Conservation (phyloP, 2,888 invertebrate species). For the Drosophila sordidapex region DNA sequence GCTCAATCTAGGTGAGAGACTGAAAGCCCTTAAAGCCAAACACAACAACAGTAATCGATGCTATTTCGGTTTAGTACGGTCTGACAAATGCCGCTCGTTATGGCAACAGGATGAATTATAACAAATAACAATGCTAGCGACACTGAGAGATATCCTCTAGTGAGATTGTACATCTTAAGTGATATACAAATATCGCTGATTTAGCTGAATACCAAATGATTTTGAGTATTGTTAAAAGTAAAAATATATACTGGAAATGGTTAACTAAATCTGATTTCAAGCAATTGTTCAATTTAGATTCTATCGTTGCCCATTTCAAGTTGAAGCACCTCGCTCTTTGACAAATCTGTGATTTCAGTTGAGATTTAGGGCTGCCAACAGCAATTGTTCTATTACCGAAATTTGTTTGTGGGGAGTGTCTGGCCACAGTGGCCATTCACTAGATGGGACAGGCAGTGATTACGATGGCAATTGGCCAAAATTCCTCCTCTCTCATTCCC, state of each 20-base stretch:
- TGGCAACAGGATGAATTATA: conserved; percentile 21
- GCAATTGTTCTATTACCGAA: conserved; percentile 59
- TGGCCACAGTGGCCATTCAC: conserved; percentile 46
- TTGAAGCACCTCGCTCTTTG: conserved; percentile 15
- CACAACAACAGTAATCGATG: conserved; percentile 32
- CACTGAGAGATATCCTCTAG: conserved; percentile 7
- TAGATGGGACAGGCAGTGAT: conserved; percentile 12
- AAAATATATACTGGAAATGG: neutral
- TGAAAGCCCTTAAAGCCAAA: conserved; percentile 37
- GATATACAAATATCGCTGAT: neutral
- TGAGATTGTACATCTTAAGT: neutral
- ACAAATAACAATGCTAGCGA: neutral
- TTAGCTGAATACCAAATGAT: neutral
- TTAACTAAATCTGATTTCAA: neutral
- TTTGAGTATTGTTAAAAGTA: neutral
- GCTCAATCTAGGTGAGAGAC: conserved; percentile 42
- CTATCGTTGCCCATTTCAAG: neutral
- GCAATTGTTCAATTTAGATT: neutral
- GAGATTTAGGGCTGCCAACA: conserved; percentile 42
- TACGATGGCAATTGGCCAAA: conserved; percentile 40
- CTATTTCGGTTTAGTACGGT: conserved; percentile 6
- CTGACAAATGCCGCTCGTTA: conserved; percentile 14
- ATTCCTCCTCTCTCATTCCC: neutral
- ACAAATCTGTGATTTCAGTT: conserved; percentile 52
- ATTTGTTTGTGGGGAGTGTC: conserved; percentile 57